Percentiles rank a stretch among this genome's conserved stretches.
Conservation (phyloP, 2,888 invertebrate species). For the Pogonocherus hispidulus region DNA sequence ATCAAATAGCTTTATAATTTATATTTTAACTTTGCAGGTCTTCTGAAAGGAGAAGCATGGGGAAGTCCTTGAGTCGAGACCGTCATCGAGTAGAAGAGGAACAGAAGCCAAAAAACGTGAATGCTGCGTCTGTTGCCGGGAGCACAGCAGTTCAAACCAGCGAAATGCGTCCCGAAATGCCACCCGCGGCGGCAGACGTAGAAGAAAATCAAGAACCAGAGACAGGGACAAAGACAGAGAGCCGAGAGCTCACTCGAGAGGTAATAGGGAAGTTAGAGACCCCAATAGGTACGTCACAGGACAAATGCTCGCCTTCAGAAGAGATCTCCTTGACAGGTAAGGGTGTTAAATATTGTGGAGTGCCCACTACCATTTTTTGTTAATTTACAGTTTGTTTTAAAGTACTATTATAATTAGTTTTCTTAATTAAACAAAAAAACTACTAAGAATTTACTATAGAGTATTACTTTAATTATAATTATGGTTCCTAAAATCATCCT, state of each 20-base stretch:
- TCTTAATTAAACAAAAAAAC: too few relatives aligned
- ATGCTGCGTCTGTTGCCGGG: constrained; percentile 80
- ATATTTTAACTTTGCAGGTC: neutral
- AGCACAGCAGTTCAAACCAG: constrained; percentile 55
- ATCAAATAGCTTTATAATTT: too few relatives aligned
- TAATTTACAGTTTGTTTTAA: too few relatives aligned
- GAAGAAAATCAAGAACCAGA: constrained; percentile 55
- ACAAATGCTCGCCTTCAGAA: constrained; percentile 66
- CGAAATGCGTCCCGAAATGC: constrained; percentile 57
- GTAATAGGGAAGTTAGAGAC: constrained; percentile 47
- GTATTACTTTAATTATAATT: too few relatives aligned
- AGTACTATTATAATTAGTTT: too few relatives aligned
- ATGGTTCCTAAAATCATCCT: too few relatives aligned
- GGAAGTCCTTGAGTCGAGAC: constrained; percentile 31
- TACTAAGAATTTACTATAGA: too few relatives aligned
- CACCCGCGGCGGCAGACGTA: constrained; percentile 66
- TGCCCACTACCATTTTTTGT: too few relatives aligned
- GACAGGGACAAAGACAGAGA: constrained; percentile 44
- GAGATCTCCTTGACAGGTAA: constrained; percentile 63
- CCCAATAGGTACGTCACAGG: constrained; percentile 58
- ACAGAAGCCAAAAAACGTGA: constrained; percentile 79
- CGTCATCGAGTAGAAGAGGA: constrained; percentile 28
- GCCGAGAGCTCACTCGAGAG: constrained; percentile 33
- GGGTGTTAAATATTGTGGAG: too few relatives aligned
- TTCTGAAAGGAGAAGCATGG: constrained; percentile 20